A percentile compares a stretch with the other conserved stretches of the same genome.
Conservation (phyloP, 2,113 vertebrate species). For the Leptobrachium ailaonicum region DNA sequence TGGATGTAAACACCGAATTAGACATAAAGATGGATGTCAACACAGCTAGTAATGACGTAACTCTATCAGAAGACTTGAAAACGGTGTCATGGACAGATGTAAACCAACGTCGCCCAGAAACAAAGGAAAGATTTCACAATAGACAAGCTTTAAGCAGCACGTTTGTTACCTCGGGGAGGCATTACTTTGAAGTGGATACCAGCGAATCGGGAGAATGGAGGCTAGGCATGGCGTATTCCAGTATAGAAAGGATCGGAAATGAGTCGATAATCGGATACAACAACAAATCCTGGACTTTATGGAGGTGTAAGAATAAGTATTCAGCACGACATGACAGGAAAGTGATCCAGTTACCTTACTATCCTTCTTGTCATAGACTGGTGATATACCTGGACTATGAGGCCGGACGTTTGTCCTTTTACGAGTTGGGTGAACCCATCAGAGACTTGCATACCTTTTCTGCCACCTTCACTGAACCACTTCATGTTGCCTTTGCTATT, state of each 20-base stretch:
- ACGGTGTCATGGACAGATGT: neutral
- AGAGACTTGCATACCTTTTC: conserved; percentile 22
- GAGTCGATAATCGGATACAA: conserved; percentile 12
- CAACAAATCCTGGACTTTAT: conserved; percentile 6
- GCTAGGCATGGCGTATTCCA: conserved; percentile 14
- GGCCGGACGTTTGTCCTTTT: conserved; percentile 4
- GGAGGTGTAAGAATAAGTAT: neutral
- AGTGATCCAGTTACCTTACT: neutral
- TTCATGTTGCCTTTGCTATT: neutral
- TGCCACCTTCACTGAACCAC: conserved; percentile 15
- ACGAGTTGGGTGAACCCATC: neutral
- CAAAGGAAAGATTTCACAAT: neutral
- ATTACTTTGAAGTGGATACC: conserved; percentile 11
- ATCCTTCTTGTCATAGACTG: neutral
- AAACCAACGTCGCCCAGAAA: neutral
- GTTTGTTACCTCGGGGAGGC: neutral
- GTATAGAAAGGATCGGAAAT: neutral
- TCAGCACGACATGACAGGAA: neutral
- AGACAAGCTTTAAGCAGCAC: neutral
- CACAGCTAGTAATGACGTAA: conserved; percentile 10
- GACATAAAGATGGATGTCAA: no score
- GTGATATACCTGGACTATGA: conserved; percentile 16
- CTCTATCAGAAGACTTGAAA: neutral
- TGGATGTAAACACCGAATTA: neutral
- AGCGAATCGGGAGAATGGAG: conserved; percentile 10